These are phyloP conservation scores for Hydropsyche tenuis DNA, from an alignment of 1,140 invertebrate genomes.

Conservation along the genomic window DNA sequence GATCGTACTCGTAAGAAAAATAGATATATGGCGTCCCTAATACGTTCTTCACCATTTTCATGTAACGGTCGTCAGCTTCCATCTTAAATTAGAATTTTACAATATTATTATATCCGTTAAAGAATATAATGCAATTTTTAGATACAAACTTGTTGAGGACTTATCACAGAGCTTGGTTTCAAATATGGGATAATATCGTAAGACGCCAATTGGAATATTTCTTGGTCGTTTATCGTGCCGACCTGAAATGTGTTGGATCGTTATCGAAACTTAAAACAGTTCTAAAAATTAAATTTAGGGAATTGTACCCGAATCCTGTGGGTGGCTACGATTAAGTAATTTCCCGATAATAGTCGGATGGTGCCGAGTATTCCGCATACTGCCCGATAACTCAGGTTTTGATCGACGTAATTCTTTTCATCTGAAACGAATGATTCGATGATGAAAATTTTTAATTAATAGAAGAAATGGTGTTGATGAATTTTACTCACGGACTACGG, in stretches of 20 bases:
- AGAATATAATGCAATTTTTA: neutral
- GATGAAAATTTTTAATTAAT: neutral
- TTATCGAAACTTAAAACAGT: neutral
- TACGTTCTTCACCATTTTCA: slow-evolving; percentile 81
- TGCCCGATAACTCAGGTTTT: slow-evolving; percentile 67
- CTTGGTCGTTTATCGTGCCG: slow-evolving; percentile 84
- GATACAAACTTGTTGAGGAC: slow-evolving; percentile 66
- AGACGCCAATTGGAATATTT: slow-evolving; percentile 84
- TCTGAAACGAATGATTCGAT: slow-evolving; percentile 17
- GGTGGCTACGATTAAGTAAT: slow-evolving; percentile 91
- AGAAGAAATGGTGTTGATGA: neutral
- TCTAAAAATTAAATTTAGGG: neutral
- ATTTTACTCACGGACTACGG: slow-evolving; percentile 65
- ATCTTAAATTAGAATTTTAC: slow-evolving; percentile 58
- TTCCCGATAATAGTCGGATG: slow-evolving; percentile 83
- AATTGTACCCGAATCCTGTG: slow-evolving; percentile 70
- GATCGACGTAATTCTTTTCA: slow-evolving; percentile 24
- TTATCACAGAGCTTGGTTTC: slow-evolving; percentile 83
- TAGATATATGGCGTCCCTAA: slow-evolving; percentile 86
- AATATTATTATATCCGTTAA: neutral
- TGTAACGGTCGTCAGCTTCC: slow-evolving; percentile 78
- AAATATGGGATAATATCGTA: slow-evolving; percentile 89
- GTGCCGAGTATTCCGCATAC: slow-evolving; percentile 92
- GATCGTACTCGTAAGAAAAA: slow-evolving; percentile 92
- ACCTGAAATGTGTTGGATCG: slow-evolving; percentile 66